Conservation (phyloP, 1,140 invertebrate genomes). For the Drosophila orosa region DNA sequence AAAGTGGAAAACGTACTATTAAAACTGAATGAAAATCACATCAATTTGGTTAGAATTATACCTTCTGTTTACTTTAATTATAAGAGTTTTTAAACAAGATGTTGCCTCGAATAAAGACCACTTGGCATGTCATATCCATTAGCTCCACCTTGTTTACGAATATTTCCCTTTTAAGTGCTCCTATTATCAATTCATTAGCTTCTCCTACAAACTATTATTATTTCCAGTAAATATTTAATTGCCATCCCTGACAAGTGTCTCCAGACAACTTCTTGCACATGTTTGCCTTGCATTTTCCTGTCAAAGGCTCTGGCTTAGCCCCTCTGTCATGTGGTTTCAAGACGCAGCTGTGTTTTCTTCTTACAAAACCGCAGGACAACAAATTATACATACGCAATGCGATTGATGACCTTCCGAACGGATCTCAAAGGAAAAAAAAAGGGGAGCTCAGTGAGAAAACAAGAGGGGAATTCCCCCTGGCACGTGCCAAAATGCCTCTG, state of each 20-base stretch:
- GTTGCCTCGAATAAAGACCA: neutral
- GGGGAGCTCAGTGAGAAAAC: slow-evolving; percentile 6
- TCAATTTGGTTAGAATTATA: too few species aligned
- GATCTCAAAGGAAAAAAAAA: slow-evolving; percentile 26
- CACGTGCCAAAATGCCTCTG: slow-evolving; percentile 44
- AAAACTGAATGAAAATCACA: neutral
- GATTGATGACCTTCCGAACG: slow-evolving; percentile 50
- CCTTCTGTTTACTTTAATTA: neutral
- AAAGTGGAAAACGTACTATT: neutral
- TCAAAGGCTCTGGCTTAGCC: slow-evolving; percentile 19
- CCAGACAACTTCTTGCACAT: slow-evolving; percentile 59
- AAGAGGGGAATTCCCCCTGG: slow-evolving; percentile 32
- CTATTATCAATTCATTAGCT: slow-evolving; percentile 1
- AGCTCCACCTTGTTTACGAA: neutral
- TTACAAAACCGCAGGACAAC: slow-evolving; percentile 46
- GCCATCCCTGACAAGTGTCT: slow-evolving; percentile 14
- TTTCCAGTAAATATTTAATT: slow-evolving; percentile 43
- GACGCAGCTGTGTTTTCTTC: slow-evolving; percentile 58
- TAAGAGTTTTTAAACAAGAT: neutral
- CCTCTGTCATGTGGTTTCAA: slow-evolving; percentile 15
- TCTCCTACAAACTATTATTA: slow-evolving; percentile 5
- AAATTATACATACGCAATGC: slow-evolving; percentile 44
- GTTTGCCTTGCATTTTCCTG: slow-evolving; percentile 43
- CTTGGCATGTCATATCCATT: neutral
- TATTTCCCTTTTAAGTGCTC: neutral